phyloP scores from a whole-genome alignment of 2,888 invertebrate genomes.

The Aleiodes leptofemur region DNA sequence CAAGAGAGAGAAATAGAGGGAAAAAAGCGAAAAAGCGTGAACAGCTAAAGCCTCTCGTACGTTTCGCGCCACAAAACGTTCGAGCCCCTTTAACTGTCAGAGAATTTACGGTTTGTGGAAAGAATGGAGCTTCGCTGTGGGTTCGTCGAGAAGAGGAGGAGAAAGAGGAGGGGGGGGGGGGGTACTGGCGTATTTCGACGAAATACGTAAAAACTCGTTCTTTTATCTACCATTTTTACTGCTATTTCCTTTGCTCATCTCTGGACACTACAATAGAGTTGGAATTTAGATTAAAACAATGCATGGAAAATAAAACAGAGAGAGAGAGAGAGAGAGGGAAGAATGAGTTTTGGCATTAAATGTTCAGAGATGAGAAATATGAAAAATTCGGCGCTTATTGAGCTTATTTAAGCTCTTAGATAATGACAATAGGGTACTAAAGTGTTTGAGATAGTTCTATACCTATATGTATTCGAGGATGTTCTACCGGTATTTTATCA shows the following conservation, averaged over 20 bases:
- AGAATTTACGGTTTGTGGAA: conserved; percentile 43
- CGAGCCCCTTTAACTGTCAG: conserved; percentile 44
- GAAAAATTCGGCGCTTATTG: too few relatives aligned
- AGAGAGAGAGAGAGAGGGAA: background rate
- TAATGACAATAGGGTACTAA: too few relatives aligned
- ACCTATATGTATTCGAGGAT: too few relatives aligned
- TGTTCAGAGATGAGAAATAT: too few relatives aligned
- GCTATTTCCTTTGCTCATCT: background rate
- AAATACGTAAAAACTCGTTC: conserved; percentile 31
- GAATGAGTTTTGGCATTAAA: too few relatives aligned
- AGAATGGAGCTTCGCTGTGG: conserved; percentile 24
- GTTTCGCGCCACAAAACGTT: conserved; percentile 39
- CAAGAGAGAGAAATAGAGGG: background rate
- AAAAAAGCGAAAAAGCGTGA: conserved; percentile 17
- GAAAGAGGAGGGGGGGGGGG: too few relatives aligned
- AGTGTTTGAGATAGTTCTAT: too few relatives aligned
- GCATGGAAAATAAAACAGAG: conserved; percentile 9
- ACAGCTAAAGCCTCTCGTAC: conserved; percentile 29
- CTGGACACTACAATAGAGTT: conserved; percentile 19
- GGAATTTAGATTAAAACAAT: conserved; percentile 32
- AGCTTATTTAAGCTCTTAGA: too few relatives aligned
- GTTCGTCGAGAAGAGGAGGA: background rate
- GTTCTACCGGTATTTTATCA: too few relatives aligned
- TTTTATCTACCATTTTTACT: conserved; percentile 6
- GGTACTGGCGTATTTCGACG: conserved; percentile 18